Percentiles rank a stretch among this genome's conserved stretches.
Conservation (phyloP, 2,113 vertebrate species). For the Corvus cornix region DNA sequence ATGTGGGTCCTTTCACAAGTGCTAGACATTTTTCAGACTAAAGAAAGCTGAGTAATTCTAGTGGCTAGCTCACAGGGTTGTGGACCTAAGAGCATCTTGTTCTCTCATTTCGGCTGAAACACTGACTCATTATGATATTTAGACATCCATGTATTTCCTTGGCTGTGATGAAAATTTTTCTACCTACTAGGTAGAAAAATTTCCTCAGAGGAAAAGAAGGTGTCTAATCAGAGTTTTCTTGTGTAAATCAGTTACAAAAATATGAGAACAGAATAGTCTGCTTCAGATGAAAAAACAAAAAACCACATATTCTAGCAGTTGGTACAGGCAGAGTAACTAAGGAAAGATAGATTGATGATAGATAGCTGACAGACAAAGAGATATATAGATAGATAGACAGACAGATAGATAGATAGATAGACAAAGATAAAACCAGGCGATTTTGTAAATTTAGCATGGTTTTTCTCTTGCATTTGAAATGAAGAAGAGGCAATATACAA, state of each 20-base stretch:
- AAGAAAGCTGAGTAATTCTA: not conserved
- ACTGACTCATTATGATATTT: not conserved
- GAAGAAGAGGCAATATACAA: not conserved
- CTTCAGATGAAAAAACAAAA: not conserved
- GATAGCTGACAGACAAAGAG: not conserved
- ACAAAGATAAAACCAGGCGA: not conserved
- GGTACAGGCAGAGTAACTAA: not conserved
- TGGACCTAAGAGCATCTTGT: not conserved
- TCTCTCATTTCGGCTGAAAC: not conserved
- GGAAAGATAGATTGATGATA: not conserved
- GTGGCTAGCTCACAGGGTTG: not conserved
- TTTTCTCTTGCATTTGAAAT: not conserved
- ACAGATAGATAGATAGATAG: not conserved
- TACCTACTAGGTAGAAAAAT: not conserved
- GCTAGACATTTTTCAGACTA: not conserved
- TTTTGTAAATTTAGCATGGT: not conserved
- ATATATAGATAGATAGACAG: not conserved
- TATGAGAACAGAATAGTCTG: not conserved
- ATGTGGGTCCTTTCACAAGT: not conserved
- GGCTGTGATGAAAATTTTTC: not conserved
- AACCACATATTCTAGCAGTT: not conserved
- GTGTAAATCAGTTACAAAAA: not conserved
- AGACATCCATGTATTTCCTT: not conserved
- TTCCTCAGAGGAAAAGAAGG: not conserved
- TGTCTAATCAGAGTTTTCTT: not conserved